A percentile compares a stretch with the other conserved stretches of the same genome.
These are phyloP conservation scores for Glaucopsyche alexis DNA, from an alignment of 2,888 invertebrate genomes.

Conservation along the genomic window DNA sequence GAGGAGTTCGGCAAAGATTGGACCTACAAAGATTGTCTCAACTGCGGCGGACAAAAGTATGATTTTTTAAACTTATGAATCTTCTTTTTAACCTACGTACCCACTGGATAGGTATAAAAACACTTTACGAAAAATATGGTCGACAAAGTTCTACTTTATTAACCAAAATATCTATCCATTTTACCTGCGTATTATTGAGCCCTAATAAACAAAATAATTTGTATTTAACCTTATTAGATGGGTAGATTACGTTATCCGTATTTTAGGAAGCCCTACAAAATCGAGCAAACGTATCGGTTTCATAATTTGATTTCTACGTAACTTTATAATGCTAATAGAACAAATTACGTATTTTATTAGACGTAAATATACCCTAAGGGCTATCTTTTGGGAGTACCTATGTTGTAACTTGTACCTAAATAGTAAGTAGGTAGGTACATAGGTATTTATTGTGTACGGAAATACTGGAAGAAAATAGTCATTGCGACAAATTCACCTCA, in stretches of 20 bases:
- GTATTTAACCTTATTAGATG: constrained; percentile 15
- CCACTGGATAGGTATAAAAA: no score
- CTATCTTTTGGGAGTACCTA: no score
- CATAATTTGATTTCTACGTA: constrained; percentile 28
- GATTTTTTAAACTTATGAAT: background rate
- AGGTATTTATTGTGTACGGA: no score
- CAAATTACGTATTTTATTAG: background rate
- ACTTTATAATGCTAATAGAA: background rate
- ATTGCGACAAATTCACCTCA: no score
- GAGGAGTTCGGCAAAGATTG: constrained; percentile 93
- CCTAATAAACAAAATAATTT: constrained; percentile 4
- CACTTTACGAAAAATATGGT: no score
- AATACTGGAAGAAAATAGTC: no score
- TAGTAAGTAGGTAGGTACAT: no score
- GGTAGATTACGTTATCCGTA: constrained; percentile 29
- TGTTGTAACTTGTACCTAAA: no score
- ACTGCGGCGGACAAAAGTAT: constrained; percentile 85
- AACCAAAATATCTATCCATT: background rate
- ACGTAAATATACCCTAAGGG: no score
- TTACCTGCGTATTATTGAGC: background rate
- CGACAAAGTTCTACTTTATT: background rate
- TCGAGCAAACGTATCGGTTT: constrained; percentile 17
- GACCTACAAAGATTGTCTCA: constrained; percentile 86
- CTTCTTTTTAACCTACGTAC: no score
- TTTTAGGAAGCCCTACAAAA: constrained; percentile 31